Evolutionary conservation across 1,140 invertebrate genomes (phyloP).

Genomic region (Macrocentrus cingulum): DNA sequence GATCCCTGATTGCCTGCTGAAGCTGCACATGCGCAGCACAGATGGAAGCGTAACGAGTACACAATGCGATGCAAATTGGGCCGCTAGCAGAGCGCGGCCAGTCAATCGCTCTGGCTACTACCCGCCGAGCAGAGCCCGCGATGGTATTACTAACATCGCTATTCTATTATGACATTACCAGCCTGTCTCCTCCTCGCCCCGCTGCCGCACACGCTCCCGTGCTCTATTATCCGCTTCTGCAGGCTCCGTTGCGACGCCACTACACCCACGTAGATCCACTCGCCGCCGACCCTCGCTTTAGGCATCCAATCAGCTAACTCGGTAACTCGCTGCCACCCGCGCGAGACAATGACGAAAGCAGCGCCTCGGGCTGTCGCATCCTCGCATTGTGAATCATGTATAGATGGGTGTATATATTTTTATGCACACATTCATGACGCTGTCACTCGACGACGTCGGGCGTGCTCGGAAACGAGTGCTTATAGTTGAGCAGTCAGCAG

Average conservation of each 20-base stretch:
- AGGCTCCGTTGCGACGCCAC: not conserved
- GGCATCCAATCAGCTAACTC: constrained; percentile 49
- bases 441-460: too few relatives aligned
- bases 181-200: constrained; percentile 36
- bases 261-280: constrained; percentile 3
- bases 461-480: too few relatives aligned
- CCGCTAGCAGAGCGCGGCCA: constrained; percentile 34
- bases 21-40: constrained; percentile 24
- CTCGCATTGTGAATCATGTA: not conserved
- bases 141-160: constrained; percentile 59
- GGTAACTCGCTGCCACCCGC: constrained; percentile 37
- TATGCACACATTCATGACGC: not conserved
- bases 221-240: constrained; percentile 14
- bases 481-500: too few relatives aligned
- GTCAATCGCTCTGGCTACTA: constrained; percentile 26
- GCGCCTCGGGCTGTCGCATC: constrained; percentile 16
- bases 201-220: constrained; percentile 21
- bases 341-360: constrained; percentile 21
- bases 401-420: not conserved
- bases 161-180: constrained; percentile 57
- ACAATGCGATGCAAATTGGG: constrained; percentile 59
- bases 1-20: too few relatives aligned
- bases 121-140: constrained; percentile 31
- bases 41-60: constrained; percentile 50
- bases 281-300: constrained; percentile 32